Percentiles rank a stretch among this genome's conserved stretches.
Evolutionary conservation across 2,113 vertebrate genomes (phyloP).

Genomic region (Circaetus cinerascens): DNA sequence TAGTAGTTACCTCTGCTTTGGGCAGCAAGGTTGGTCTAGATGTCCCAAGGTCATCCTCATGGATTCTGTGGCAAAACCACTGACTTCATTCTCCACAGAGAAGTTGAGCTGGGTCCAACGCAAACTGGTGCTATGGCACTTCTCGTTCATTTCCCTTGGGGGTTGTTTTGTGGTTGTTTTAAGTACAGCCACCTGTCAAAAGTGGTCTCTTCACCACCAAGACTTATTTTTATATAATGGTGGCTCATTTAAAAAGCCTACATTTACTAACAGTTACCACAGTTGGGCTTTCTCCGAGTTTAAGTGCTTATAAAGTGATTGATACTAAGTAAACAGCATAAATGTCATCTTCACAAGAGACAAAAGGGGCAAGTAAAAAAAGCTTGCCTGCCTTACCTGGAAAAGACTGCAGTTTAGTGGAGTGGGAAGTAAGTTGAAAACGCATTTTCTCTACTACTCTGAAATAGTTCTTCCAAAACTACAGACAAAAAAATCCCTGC

Average conservation of each 20-base stretch:
- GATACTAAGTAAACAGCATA: background rate
- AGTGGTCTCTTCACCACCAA: background rate
- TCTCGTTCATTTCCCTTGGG: background rate
- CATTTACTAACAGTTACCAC: background rate
- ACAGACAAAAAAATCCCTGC: background rate
- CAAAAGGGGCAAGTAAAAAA: background rate
- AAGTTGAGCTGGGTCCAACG: background rate
- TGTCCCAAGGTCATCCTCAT: background rate
- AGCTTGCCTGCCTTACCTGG: background rate
- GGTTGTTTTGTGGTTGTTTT: background rate
- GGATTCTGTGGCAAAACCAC: background rate
- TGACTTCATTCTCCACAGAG: background rate
- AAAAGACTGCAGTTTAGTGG: background rate
- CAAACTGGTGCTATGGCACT: background rate
- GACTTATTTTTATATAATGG: background rate
- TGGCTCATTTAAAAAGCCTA: background rate
- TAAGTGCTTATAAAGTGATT: background rate
- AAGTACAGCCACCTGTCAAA: background rate
- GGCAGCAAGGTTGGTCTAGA: background rate
- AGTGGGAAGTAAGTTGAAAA: background rate
- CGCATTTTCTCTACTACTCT: background rate
- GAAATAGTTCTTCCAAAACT: background rate
- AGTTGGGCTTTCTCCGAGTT: background rate
- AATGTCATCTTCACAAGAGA: background rate
- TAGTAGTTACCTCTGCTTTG: background rate